phyloP scores from a whole-genome alignment of 1,140 invertebrate species.

The Macrosteles quadrilineatus region DNA sequence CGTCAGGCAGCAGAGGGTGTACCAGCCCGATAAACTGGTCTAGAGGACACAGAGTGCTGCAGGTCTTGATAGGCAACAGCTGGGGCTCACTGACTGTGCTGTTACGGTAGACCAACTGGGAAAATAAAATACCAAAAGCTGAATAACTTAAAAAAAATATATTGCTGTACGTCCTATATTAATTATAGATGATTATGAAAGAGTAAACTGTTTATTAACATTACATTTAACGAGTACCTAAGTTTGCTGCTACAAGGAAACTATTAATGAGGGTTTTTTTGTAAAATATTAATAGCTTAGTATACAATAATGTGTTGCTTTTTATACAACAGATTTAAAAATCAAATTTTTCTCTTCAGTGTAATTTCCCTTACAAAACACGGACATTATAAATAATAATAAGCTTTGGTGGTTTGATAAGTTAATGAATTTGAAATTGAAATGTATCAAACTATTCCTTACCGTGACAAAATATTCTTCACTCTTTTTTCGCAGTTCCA shows the following conservation, averaged over 20 bases:
- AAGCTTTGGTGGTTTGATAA: background rate
- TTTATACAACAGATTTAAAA: background rate
- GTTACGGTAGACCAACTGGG: conserved; percentile 65
- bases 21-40: conserved; percentile 56
- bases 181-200: conserved; percentile 14
- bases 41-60: conserved; percentile 59
- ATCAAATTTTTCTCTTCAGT: background rate
- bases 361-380: background rate
- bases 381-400: background rate
- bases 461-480: conserved; percentile 53
- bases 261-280: no score
- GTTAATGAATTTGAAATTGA: conserved; percentile 4
- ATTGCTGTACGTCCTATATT: conserved; percentile 15
- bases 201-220: background rate
- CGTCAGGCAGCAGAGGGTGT: conserved; percentile 55
- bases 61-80: conserved; percentile 59
- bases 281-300: no score
- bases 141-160: background rate
- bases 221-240: no score
- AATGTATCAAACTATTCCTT: conserved; percentile 29
- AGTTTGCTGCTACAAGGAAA: no score
- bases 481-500: conserved; percentile 44
- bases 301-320: background rate
- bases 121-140: conserved; percentile 32
- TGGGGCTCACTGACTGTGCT: conserved; percentile 52